Percentiles rank a stretch among this genome's conserved stretches.
Conservation (phyloP, 2,113 vertebrate genomes). For the Aleadryas rufinucha region DNA sequence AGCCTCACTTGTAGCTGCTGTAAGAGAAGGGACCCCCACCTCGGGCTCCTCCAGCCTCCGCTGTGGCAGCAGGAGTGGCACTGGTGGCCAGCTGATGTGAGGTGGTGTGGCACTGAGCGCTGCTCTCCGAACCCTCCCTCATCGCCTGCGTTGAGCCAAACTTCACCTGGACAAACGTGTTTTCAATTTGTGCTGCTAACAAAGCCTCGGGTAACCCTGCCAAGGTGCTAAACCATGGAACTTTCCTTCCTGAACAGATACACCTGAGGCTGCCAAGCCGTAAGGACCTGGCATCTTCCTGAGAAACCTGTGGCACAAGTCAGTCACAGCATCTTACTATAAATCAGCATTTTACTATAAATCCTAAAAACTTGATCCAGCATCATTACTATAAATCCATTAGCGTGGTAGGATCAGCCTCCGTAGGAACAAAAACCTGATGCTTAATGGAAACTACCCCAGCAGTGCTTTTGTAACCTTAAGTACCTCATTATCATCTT, state of each 20-base stretch:
- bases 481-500: neutral
- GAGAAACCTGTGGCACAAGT: neutral
- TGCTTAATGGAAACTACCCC: neutral
- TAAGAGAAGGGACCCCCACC: neutral
- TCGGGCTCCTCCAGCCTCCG: neutral
- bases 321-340: neutral
- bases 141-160: neutral
- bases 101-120: neutral
- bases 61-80: neutral
- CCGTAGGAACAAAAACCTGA: neutral
- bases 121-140: neutral
- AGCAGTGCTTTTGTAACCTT: neutral
- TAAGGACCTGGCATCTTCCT: neutral
- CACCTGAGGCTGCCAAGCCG: neutral
- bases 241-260: neutral
- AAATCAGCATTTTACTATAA: neutral
- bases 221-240: neutral
- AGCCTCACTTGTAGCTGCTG: accelerated
- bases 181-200: neutral
- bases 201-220: neutral
- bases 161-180: neutral
- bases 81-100: neutral
- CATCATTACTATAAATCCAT: neutral
- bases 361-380: neutral
- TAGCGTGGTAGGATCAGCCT: neutral